A percentile compares a stretch with the other conserved stretches of the same genome.
These are phyloP conservation scores for Tapera naevia DNA, from an alignment of 2,797 vertebrate genomes.

Conservation along the genomic window DNA sequence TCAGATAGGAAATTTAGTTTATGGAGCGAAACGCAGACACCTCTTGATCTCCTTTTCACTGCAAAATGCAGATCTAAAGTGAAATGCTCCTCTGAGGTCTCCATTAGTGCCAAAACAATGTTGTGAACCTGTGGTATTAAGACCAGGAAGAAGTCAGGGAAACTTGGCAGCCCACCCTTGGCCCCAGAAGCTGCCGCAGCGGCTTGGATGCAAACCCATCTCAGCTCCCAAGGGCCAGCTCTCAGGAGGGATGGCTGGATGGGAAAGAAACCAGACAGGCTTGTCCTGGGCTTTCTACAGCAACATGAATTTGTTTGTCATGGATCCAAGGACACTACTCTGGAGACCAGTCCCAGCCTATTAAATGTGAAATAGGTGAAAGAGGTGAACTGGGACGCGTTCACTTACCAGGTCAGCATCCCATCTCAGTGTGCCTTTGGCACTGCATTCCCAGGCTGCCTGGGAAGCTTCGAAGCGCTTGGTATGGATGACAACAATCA, in stretches of 20 bases:
- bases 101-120: neutral
- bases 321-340: neutral
- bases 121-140: neutral
- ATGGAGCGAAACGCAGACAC: neutral
- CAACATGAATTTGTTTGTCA: neutral
- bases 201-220: neutral
- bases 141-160: rapidly evolving
- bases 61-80: neutral
- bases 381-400: neutral
- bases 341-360: neutral
- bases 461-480: neutral
- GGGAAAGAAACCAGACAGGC: neutral
- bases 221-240: neutral
- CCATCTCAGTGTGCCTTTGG: neutral
- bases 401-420: neutral
- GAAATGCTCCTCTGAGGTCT: neutral
- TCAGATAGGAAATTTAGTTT: neutral
- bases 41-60: neutral
- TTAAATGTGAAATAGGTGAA: neutral
- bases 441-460: neutral
- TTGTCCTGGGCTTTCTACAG: neutral
- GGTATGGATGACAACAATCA: rapidly evolving
- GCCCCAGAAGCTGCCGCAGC: rapidly evolving
- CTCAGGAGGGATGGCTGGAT: neutral
- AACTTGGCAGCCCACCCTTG: neutral